Conservation (phyloP, 2,888 invertebrate genomes). For the Pomacea canaliculata region DNA sequence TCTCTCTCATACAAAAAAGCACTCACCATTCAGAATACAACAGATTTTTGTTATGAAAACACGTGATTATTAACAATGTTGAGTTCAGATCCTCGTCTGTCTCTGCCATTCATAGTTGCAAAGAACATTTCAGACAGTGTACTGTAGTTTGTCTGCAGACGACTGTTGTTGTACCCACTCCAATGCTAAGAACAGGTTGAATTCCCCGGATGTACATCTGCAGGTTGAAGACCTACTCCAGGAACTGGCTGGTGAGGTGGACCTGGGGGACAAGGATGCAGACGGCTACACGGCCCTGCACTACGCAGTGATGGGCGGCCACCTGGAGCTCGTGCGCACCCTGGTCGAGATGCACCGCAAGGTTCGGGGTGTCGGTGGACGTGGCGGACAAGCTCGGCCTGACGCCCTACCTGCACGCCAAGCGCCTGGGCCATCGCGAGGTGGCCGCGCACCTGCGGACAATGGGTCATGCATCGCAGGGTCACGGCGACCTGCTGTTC, state of each 20-base stretch:
- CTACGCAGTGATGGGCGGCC: conserved; percentile 54
- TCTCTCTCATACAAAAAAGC: no score
- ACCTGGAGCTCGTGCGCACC: conserved; percentile 43
- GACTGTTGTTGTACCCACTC: no score
- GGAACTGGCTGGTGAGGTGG: conserved; percentile 54
- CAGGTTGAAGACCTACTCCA: conserved; percentile 44
- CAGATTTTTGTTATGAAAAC: no score
- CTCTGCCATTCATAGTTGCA: no score
- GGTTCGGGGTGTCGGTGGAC: conserved; percentile 58
- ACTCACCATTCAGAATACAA: no score
- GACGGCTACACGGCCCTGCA: conserved; percentile 61
- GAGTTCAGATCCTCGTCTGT: no score
- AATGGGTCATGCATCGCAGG: conserved; percentile 27
- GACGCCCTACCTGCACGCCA: conserved; percentile 62
- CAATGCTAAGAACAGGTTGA: no score
- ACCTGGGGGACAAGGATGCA: conserved; percentile 53
- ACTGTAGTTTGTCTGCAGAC: no score
- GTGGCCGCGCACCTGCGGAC: conserved; percentile 17
- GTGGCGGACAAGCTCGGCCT: conserved; percentile 57
- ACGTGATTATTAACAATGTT: no score
- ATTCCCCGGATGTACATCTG: no score
- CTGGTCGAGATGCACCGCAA: conserved; percentile 50
- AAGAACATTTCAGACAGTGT: no score
- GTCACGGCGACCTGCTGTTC: conserved; percentile 38
- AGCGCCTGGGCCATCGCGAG: conserved; percentile 48